Conservation (phyloP, 2,888 invertebrate species). For the Sipunculus nudus region DNA sequence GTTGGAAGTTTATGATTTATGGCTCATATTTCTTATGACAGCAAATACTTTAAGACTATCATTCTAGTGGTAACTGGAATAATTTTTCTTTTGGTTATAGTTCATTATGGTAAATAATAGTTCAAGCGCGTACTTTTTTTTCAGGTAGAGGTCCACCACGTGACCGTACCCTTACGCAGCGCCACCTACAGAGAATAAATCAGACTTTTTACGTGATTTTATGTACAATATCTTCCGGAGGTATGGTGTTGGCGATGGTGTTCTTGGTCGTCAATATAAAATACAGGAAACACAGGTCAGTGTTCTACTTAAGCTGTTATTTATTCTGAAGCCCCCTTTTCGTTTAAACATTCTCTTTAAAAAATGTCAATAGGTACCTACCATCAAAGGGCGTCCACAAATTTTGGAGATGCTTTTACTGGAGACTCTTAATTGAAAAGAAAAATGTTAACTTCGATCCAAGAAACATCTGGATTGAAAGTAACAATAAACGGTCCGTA, state of each 20-base stretch:
- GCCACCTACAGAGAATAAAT: constrained; percentile 91
- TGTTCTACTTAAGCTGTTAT: not conserved
- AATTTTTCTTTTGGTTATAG: too few species aligned
- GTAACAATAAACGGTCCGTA: too few species aligned
- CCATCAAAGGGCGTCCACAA: too few species aligned
- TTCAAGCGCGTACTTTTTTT: constrained; percentile 10
- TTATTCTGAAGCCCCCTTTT: not conserved
- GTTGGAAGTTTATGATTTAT: too few species aligned
- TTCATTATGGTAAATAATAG: constrained; percentile 5
- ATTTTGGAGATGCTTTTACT: too few species aligned
- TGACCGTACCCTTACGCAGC: constrained; percentile 87
- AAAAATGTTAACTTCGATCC: too few species aligned
- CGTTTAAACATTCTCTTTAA: not conserved
- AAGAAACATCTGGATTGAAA: too few species aligned
- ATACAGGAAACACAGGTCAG: constrained; percentile 91
- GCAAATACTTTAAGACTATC: too few species aligned
- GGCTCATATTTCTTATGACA: too few species aligned
- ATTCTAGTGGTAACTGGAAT: too few species aligned
- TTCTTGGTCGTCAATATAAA: constrained; percentile 95
- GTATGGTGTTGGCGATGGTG: constrained; percentile 89
- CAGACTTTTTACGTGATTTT: constrained; percentile 91
- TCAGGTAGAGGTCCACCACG: constrained; percentile 79
- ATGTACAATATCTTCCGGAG: constrained; percentile 85
- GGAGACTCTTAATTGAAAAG: too few species aligned
- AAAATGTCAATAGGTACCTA: too few species aligned